These are phyloP conservation scores for Jaculus jaculus DNA, from an alignment of 2,113 vertebrate species.

Conservation along the genomic window DNA sequence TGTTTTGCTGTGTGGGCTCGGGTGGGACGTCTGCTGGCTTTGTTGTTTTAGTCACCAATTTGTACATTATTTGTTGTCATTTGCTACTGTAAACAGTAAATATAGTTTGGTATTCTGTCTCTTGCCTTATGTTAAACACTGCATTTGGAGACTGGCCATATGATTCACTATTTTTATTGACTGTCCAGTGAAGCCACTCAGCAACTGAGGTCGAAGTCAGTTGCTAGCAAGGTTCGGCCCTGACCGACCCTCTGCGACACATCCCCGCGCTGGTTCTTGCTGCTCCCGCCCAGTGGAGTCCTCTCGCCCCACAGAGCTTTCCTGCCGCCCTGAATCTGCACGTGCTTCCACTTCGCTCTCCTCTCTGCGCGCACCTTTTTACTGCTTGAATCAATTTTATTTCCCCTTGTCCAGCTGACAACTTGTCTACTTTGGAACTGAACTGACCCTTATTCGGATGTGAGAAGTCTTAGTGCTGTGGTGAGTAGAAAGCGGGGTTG, in stretches of 20 bases:
- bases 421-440: background rate
- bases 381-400: background rate
- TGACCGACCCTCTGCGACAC: no score
- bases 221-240: background rate
- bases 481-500: background rate
- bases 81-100: slow-evolving; percentile 93
- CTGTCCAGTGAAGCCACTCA: background rate
- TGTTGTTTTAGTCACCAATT: slow-evolving; percentile 87
- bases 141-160: background rate
- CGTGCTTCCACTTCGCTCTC: background rate
- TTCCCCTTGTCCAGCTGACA: background rate
- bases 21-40: slow-evolving; percentile 67
- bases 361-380: background rate
- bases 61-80: slow-evolving; percentile 91
- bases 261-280: rapidly evolving
- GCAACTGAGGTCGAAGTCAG: background rate
- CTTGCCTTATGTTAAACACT: background rate
- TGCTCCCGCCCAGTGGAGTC: rapidly evolving
- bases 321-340: background rate
- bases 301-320: background rate
- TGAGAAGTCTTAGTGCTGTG: background rate
- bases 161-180: background rate
- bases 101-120: slow-evolving; percentile 90
- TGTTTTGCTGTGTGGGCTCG: background rate
- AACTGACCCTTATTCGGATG: background rate